Conservation (phyloP, 2,888 invertebrate genomes). For the Zygaena filipendulae region DNA sequence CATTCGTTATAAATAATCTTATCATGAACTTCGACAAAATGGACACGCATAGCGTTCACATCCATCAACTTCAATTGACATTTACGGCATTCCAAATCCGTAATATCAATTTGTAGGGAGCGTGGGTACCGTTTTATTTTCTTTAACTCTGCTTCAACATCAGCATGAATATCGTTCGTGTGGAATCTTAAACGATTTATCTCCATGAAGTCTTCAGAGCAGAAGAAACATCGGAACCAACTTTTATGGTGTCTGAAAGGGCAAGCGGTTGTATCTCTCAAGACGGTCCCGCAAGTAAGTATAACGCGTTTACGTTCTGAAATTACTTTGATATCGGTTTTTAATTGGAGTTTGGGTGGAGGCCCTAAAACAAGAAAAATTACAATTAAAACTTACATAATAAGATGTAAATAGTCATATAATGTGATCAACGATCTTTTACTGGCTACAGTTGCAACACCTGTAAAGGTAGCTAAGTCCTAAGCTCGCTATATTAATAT, state of each 20-base stretch:
- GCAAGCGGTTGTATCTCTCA: conserved; percentile 45
- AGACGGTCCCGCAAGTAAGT: conserved; percentile 35
- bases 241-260: conserved; percentile 52
- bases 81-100: conserved; percentile 39
- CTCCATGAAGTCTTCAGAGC: conserved; percentile 43
- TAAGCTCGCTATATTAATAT: no score
- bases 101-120: conserved; percentile 50
- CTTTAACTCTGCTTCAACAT: conserved; percentile 35
- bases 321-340: conserved; percentile 25
- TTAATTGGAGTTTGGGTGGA: conserved; percentile 6
- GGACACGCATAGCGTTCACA: conserved; percentile 33
- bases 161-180: conserved; percentile 25
- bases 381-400: no score
- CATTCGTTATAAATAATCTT: conserved; percentile 46
- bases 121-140: conserved; percentile 46
- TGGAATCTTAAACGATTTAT: conserved; percentile 35
- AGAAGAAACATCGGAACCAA: conserved; percentile 58
- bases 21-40: conserved; percentile 34
- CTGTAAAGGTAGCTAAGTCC: no score
- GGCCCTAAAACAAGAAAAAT: conserved; percentile 23
- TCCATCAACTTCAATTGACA: conserved; percentile 37
- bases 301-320: conserved; percentile 43
- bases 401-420: no score
- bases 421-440: no score
- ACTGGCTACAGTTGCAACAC: no score